Conservation (phyloP, 2,888 invertebrate genomes). For the Conus canariensis region DNA sequence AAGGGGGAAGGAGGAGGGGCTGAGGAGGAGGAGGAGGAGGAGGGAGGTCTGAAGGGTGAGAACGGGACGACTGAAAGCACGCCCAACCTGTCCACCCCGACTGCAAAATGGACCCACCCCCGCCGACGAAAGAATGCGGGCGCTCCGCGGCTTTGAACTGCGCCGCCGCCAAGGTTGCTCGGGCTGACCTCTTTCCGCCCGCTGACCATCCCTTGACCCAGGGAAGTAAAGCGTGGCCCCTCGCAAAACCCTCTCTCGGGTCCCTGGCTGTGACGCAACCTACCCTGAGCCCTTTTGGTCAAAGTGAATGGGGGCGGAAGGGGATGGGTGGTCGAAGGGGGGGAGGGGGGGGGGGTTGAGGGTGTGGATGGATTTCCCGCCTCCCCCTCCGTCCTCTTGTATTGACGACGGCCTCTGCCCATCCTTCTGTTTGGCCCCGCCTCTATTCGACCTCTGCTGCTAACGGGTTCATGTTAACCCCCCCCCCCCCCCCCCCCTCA, state of each 20-base stretch:
- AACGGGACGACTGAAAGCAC: neutral
- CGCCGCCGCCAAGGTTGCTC: conserved; percentile 29
- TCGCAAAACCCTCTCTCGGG: neutral
- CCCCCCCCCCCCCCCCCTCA: neutral
- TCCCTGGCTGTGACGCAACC: neutral
- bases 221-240: too few relatives aligned
- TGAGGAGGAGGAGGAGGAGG: neutral
- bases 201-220: conserved; percentile 33
- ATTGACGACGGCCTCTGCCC: too few relatives aligned
- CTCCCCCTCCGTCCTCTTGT: neutral
- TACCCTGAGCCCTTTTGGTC: neutral
- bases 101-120: neutral
- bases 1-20: neutral
- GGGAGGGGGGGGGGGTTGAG: neutral
- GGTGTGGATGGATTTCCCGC: neutral
- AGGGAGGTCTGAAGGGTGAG: neutral
- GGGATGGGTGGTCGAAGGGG: neutral
- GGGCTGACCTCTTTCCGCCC: conserved; percentile 17
- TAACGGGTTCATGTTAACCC: neutral
- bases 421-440: neutral
- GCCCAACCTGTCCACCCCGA: neutral
- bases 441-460: neutral
- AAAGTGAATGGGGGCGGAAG: neutral
- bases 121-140: conserved; percentile 22
- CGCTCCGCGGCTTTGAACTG: conserved; percentile 16